Evolutionary conservation across 2,113 vertebrate genomes (phyloP), one percentile per base, ranked within the genome.

Genomic region (Pelvicachromis taeniatus): DNA sequence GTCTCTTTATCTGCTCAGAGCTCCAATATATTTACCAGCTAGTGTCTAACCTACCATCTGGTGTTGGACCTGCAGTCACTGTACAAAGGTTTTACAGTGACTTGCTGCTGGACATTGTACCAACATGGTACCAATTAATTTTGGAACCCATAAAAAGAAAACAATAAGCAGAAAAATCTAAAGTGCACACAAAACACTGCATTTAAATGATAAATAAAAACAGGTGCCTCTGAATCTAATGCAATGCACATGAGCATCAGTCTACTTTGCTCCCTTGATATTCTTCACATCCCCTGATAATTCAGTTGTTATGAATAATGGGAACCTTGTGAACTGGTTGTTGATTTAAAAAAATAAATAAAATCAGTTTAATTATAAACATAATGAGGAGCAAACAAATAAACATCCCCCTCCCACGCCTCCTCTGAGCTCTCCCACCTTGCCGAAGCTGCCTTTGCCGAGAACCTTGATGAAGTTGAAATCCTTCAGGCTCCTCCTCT

Each of bases 401-500:
- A 81, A 80, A 52, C 84, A 70, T 29, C 45, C 68, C 42, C 31
- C 58, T 53, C 58, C 40, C 19, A 61, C 75, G 40, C 68, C 80
- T 83, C 78, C 63, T 40, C 59, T 0, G 48, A 7, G 50, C 35
- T 2, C 29, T n/a, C 92, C 93, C 50, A 99, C 98, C 97, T 99
- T 99, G 92, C 98, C 98, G 82, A 99, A 99, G 95, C 98, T 99
- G 96, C 98, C 98, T 95, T 99, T 99, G 80, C 98, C 98, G 93
- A 99, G 96, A 82, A 99, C 98, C 95, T 99, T 99, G 95, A 99
- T 99, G 89, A 99, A 99, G 91, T 97, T 97, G 95, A 99, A 99
- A 92, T 99, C 97, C 77, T 98, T 97, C 40, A 99, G 97, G 85
- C 91, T 98, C 95, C 97, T 96, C 93, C 97, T 95, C 93, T 97